Conservation (phyloP, 2,888 invertebrate genomes). For the Idaea biselata region DNA sequence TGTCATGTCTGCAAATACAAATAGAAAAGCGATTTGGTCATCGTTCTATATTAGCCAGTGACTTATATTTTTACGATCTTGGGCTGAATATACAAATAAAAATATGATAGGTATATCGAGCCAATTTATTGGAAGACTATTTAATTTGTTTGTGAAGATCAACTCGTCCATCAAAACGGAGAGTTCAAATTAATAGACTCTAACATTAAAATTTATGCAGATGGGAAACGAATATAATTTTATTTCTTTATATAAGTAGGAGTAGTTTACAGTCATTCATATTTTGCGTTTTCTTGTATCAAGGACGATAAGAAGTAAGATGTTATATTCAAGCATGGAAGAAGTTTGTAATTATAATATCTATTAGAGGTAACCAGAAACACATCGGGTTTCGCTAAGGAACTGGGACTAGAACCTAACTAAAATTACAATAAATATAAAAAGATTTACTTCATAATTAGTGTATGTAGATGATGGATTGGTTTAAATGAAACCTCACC, state of each 20-base stretch:
- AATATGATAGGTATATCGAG: not conserved
- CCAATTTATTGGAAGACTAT: not conserved
- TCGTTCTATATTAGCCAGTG: slow-evolving; percentile 44
- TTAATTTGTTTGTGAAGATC: not conserved
- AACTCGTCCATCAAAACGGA: not conserved
- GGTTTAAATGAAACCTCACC: too few species aligned
- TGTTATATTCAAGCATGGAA: too few species aligned
- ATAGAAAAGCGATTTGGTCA: slow-evolving; percentile 34
- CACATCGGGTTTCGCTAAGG: too few species aligned
- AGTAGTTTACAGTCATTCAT: not conserved
- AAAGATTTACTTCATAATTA: too few species aligned
- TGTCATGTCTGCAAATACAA: slow-evolving; percentile 31
- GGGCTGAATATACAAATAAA: not conserved
- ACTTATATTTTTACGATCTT: slow-evolving; percentile 45
- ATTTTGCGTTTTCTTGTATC: not conserved
- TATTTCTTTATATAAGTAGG: not conserved
- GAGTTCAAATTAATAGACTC: not conserved
- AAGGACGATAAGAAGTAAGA: too few species aligned
- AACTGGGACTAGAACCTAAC: too few species aligned
- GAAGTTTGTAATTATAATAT: too few species aligned
- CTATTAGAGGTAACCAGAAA: too few species aligned
- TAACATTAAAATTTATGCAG: not conserved
- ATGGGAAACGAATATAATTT: not conserved
- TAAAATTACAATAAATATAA: too few species aligned
- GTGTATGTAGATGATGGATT: too few species aligned